Base-by-base conservation (phyloP, 2,797 vertebrate species). In the Sebastes itinus region DNA sequence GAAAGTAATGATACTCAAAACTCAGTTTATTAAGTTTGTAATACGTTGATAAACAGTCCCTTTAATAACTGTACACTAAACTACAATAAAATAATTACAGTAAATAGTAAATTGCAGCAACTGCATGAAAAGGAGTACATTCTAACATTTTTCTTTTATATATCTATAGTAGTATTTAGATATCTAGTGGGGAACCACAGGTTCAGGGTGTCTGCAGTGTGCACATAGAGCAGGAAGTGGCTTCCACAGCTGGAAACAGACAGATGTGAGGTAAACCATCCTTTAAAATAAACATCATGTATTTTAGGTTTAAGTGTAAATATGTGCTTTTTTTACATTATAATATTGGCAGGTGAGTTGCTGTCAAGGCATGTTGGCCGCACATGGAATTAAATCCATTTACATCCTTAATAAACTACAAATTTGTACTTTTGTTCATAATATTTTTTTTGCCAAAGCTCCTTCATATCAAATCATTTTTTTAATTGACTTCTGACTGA, bases 21-120 rank as follows among this genome's bases (percentile, higher is more conserved):
- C 78, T 80, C 62, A 75, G 46, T 95, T 94, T 94, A 94, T 94
- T 94, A 83, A 81, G 83, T 85, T 85, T 84, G 35, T 83, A 73
- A 82, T 91, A 85, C 81, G 83, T 92, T 85, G 81, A 84, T 90
- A 89, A 93, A 93, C 92, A 94, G 90, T 89, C 88, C 77, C 69
- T 88, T 85, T 72, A 78, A 89, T 90, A 84, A 88, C 89, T 94
- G 93, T 94, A 95, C 93, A 95, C 83, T 90, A 88, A 95, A 94
- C 94, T 94, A 94, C 90, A 93, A 82, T 90, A 88, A 86, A 90
- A 90, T 94, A 93, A 91, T 94, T 91, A 90, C 89, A 92, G 22
- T 90, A 77, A 90, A 91, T 90, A 84, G 91, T 80, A 89, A 93
- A 92, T 92, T 81, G 91, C 88, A 92, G 87, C 84, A 91, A 87